Evolutionary conservation across 2,888 invertebrate species (phyloP).

Genomic region (Epirrita christyi): DNA sequence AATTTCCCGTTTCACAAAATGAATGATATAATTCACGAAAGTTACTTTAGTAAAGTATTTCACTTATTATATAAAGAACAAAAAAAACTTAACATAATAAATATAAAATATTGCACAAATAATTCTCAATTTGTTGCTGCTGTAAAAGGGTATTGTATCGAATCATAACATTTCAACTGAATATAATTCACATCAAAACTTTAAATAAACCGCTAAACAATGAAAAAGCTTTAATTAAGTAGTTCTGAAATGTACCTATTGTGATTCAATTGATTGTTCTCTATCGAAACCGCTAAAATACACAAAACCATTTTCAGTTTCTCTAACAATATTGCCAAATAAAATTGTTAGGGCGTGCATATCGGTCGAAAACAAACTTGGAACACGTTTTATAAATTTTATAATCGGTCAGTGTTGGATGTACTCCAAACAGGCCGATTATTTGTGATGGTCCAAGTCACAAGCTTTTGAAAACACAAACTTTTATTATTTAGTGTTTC

Average conservation of each 20-base stretch:
- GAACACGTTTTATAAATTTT: constrained; percentile 72
- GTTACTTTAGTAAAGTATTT: too few species aligned
- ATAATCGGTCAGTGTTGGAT: constrained; percentile 74
- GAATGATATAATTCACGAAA: too few species aligned
- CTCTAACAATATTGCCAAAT: constrained; percentile 45
- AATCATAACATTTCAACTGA: neutral
- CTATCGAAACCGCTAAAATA: neutral
- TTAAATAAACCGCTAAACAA: neutral
- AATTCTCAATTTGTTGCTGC: too few species aligned
- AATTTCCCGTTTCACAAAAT: too few species aligned
- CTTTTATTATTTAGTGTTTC: neutral
- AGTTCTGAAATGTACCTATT: neutral
- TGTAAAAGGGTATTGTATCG: neutral
- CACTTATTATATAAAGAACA: too few species aligned
- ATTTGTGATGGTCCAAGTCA: constrained; percentile 36
- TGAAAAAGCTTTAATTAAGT: neutral
- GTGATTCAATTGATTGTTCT: neutral
- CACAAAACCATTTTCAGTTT: constrained; percentile 27
- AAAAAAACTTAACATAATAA: too few species aligned
- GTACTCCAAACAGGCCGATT: constrained; percentile 55
- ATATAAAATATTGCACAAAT: too few species aligned
- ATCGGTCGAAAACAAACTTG: constrained; percentile 63
- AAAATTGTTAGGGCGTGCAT: constrained; percentile 50
- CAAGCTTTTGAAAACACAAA: neutral
- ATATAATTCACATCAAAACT: neutral